Evolutionary conservation across 1,140 invertebrate genomes (phyloP), one percentile per base, ranked within the genome.

Genomic region (Drosophila takahashii): DNA sequence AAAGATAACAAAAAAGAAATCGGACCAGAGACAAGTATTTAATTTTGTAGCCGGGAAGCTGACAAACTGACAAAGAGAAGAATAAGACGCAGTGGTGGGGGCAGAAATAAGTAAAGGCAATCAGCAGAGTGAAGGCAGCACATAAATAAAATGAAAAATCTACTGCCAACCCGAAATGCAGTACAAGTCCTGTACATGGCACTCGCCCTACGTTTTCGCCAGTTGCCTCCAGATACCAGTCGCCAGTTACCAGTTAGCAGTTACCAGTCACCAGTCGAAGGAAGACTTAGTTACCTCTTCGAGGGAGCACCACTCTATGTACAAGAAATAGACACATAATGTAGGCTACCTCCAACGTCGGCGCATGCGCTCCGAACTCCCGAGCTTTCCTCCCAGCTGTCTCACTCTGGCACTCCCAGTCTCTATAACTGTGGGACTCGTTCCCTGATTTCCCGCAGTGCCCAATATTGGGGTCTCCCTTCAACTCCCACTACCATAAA

Each of bases 71-170:
- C 75, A 77, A 77, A 72, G 73, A 85, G 65, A 86, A 57, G 75
- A 86, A 71, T 52, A 85, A 50, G 32, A 60, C 36, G 39, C 32
- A 3, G 13, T 34, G 47, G 27, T 34, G 48, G 41, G 18, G 36
- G 34, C 18, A 26, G 27, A 58, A 48, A 52, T 44, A 72, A 80
- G 61, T 66, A 85, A 45, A 85, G 64, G 57, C 53, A 57, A 66
- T 48, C 44, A 48, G 71, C 26, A 44, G 13, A 34, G 53, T 41
- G 34, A 15, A 26, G 32, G 61, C 53, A 86, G 84, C 84, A 90
- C 85, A 89, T 89, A 89, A 89, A 89, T 89, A 89, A 84, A 89
- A 89, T 89, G 84, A 89, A 89, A 89, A 89, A 89, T 89, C 84
- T 89, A 89, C 84, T 89, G 77, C 80, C 84, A 78, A 62, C 84